Conservation (phyloP, 2,888 invertebrate genomes). For the Caenorhabditis sinica region DNA sequence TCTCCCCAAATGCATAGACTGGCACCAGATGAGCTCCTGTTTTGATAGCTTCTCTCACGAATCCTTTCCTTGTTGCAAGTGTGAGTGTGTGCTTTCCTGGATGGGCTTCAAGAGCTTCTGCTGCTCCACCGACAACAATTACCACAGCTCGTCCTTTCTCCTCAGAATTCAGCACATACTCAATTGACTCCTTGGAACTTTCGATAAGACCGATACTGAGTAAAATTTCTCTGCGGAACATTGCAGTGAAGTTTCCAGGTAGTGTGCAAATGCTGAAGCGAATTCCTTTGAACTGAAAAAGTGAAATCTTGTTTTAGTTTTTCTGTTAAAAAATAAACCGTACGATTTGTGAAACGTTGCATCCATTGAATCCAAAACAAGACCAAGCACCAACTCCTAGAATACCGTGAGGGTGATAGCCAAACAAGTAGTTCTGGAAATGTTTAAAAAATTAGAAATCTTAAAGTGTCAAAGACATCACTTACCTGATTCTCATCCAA, state of each 20-base stretch:
- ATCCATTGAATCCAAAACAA: constrained; percentile 89
- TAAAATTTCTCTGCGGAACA: constrained; percentile 81
- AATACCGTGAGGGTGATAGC: constrained; percentile 94
- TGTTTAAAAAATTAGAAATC: not conserved
- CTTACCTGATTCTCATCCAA: constrained; percentile 84
- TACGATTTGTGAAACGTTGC: constrained; percentile 84
- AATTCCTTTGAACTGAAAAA: constrained; percentile 60
- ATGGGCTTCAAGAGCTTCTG: constrained; percentile 70
- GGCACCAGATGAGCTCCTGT: constrained; percentile 84
- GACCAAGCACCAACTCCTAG: constrained; percentile 90
- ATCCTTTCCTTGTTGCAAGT: constrained; percentile 65
- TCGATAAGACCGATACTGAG: constrained; percentile 83
- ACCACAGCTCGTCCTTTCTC: constrained; percentile 67
- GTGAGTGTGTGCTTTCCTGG: constrained; percentile 67
- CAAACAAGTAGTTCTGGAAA: constrained; percentile 84
- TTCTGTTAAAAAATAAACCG: not conserved
- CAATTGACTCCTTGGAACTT: constrained; percentile 69
- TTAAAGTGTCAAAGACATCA: no score
- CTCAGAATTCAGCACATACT: constrained; percentile 63
- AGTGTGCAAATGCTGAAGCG: constrained; percentile 68
- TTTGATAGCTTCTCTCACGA: constrained; percentile 67
- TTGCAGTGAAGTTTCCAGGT: constrained; percentile 67
- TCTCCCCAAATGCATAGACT: constrained; percentile 85
- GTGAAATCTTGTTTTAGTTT: not conserved
- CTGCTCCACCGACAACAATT: constrained; percentile 72